phyloP scores from a whole-genome alignment of 1,140 invertebrate genomes.

The Leptinotarsa lineolata region DNA sequence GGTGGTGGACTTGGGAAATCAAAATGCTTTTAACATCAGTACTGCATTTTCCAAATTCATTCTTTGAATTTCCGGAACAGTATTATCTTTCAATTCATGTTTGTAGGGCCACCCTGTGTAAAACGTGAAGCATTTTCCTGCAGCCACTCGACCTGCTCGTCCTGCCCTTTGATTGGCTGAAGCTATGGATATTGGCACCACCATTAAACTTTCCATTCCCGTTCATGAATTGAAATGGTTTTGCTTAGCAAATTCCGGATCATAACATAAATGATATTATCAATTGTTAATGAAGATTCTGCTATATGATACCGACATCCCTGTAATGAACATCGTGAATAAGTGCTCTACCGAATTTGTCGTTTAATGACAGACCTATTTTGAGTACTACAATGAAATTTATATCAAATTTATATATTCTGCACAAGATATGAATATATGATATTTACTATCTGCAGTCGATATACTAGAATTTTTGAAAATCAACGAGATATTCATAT shows the following conservation, averaged over 20 bases:
- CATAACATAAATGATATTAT: constrained; percentile 99
- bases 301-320: no score
- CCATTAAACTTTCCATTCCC: constrained; percentile 95
- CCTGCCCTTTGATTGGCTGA: constrained; percentile 95
- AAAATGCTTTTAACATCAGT: constrained; percentile 96
- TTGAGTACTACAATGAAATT: no score
- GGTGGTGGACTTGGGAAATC: constrained; percentile 98
- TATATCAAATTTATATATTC: no score
- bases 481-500: no score
- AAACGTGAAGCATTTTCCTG: constrained; percentile 96
- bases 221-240: constrained; percentile 95
- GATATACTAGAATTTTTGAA: no score
- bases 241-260: constrained; percentile 99
- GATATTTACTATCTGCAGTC: no score
- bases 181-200: constrained; percentile 97
- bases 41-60: constrained; percentile 98
- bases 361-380: no score
- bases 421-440: no score
- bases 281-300: constrained; percentile 98
- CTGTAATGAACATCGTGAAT: no score
- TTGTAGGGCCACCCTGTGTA: constrained; percentile 98
- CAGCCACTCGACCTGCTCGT: constrained; percentile 87
- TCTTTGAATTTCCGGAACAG: constrained; percentile 96
- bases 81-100: constrained; percentile 97
- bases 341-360: no score